phyloP scores from a whole-genome alignment of 2,888 invertebrate genomes.

The Netelia virgata region DNA sequence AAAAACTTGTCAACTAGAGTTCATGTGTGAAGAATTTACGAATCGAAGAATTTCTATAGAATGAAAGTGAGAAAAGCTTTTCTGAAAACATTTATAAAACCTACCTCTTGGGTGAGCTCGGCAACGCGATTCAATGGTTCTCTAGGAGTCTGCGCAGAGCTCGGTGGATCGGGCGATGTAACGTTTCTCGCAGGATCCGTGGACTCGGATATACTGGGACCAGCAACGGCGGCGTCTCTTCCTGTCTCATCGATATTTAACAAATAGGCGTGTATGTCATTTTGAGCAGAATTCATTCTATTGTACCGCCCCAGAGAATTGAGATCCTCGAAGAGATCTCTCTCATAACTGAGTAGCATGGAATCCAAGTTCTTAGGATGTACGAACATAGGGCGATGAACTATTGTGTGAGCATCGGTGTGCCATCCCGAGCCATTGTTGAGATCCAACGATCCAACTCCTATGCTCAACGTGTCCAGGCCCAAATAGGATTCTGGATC shows the following conservation, averaged over 20 bases:
- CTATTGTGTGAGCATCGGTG: conserved; percentile 86
- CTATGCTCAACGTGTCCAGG: conserved; percentile 87
- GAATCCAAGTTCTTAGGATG: conserved; percentile 91
- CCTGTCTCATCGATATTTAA: conserved; percentile 86
- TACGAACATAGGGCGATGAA: conserved; percentile 88
- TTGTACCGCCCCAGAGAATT: conserved; percentile 90
- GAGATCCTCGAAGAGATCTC: conserved; percentile 90
- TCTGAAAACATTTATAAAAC: background rate
- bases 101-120: conserved; percentile 85
- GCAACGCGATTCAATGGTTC: conserved; percentile 76
- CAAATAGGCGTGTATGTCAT: conserved; percentile 88
- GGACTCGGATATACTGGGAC: conserved; percentile 75
- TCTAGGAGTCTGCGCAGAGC: conserved; percentile 72
- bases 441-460: conserved; percentile 85
- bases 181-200: conserved; percentile 74
- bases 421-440: conserved; percentile 91
- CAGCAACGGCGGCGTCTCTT: conserved; percentile 76
- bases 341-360: conserved; percentile 89
- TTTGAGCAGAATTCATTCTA: conserved; percentile 85
- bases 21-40: background rate
- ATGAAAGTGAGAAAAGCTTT: background rate
- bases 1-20: background rate
- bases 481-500: conserved; percentile 90
- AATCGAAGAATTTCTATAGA: background rate
- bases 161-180: conserved; percentile 76